Percentiles rank a stretch among this genome's conserved stretches.
phyloP scores from a whole-genome alignment of 1,140 invertebrate species.

The Procambarus clarkii region DNA sequence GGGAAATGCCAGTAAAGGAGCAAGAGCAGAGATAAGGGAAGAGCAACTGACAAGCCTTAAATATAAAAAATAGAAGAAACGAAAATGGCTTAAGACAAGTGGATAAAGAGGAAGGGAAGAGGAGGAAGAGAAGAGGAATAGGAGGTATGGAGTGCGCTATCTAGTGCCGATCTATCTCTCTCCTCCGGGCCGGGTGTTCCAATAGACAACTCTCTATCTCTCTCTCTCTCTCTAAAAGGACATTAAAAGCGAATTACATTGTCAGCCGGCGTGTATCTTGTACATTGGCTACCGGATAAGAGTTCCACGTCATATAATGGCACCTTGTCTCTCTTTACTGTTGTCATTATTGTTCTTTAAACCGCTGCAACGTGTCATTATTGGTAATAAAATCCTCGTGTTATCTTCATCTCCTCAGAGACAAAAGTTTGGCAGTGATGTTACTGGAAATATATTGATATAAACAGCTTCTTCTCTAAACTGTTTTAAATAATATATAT shows the following conservation, averaged over 20 bases:
- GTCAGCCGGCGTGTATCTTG: background rate
- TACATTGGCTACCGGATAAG: slow-evolving; percentile 32
- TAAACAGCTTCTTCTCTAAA: too few relatives aligned
- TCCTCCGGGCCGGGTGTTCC: background rate
- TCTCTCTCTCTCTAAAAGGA: background rate
- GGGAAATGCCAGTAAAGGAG: too few relatives aligned
- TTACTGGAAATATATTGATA: too few relatives aligned
- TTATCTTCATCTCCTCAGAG: background rate
- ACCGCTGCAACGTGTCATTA: background rate
- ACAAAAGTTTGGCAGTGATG: background rate
- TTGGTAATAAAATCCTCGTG: slow-evolving; percentile 13
- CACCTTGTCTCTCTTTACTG: background rate
- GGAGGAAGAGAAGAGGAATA: background rate
- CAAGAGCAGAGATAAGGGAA: too few relatives aligned
- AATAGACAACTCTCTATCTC: background rate
- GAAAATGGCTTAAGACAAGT: too few relatives aligned
- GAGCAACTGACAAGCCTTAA: too few relatives aligned
- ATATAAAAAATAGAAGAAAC: too few relatives aligned
- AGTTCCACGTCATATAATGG: slow-evolving; percentile 8
- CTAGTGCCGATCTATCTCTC: background rate
- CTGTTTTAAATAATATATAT: background rate
- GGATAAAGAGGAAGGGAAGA: background rate
- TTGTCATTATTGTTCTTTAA: background rate
- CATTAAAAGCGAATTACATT: slow-evolving; percentile 2
- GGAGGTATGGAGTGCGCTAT: too few relatives aligned